Conservation (phyloP, 2,888 invertebrate genomes). For the Perithous albicinctus region DNA sequence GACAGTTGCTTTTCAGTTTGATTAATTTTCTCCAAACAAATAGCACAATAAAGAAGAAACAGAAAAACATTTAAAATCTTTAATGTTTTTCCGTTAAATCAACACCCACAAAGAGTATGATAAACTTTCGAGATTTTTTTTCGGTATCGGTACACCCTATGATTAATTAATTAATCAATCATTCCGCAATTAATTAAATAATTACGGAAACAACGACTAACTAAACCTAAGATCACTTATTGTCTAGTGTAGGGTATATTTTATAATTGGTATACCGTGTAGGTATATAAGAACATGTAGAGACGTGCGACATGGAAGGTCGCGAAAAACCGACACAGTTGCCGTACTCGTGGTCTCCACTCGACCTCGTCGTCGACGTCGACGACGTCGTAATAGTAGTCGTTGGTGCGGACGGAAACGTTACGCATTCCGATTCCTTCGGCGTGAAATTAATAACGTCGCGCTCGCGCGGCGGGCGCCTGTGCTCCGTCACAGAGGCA, state of each 20-base stretch:
- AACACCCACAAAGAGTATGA: no score
- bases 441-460: conserved; percentile 81
- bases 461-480: conserved; percentile 43
- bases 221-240: no score
- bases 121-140: no score
- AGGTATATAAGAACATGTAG: background rate
- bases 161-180: no score
- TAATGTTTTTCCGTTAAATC: no score
- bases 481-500: conserved; percentile 25
- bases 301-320: conserved; percentile 9
- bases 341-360: background rate
- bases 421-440: conserved; percentile 78
- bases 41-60: no score
- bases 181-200: no score
- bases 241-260: background rate
- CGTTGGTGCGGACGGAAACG: conserved; percentile 71
- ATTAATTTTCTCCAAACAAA: background rate
- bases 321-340: background rate
- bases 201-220: no score
- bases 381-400: conserved; percentile 22
- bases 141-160: no score
- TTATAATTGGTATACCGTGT: background rate
- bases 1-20: background rate
- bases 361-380: background rate
- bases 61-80: no score